These are phyloP conservation scores for Drosophila basisetae DNA, from an alignment of 2,888 invertebrate species.

Conservation along the genomic window DNA sequence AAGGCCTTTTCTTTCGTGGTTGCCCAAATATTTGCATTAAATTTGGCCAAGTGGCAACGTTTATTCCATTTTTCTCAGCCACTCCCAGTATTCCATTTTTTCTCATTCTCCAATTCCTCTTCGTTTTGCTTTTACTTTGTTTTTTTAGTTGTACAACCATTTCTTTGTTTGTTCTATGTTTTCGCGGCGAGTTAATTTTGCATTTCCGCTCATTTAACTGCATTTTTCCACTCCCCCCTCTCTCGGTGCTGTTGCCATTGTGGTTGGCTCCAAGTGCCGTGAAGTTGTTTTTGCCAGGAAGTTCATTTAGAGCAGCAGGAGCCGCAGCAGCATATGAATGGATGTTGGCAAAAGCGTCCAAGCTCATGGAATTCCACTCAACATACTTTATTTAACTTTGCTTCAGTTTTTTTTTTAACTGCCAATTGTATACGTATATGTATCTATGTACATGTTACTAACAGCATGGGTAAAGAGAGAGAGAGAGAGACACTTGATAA, in stretches of 20 bases:
- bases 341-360: conserved; percentile 41
- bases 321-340: conserved; percentile 38
- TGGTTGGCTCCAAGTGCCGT: conserved; percentile 69
- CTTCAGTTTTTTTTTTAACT: background rate
- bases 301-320: conserved; percentile 64
- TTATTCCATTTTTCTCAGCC: conserved; percentile 37
- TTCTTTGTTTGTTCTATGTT: conserved; percentile 77
- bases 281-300: conserved; percentile 76
- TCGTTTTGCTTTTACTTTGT: conserved; percentile 60
- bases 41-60: conserved; percentile 79
- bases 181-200: conserved; percentile 81
- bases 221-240: conserved; percentile 45
- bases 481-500: background rate
- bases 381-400: conserved; percentile 35
- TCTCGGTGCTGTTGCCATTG: conserved; percentile 26
- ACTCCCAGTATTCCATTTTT: conserved; percentile 9
- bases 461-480: background rate
- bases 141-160: conserved; percentile 67
- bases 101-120: conserved; percentile 63
- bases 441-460: background rate
- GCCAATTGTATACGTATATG: background rate
- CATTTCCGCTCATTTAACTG: conserved; percentile 81
- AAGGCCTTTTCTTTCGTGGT: conserved; percentile 51
- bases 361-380: conserved; percentile 61
- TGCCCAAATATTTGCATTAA: conserved; percentile 76